Evolutionary conservation across 2,797 vertebrate genomes (phyloP), one percentile per base, ranked within the genome.

Genomic region (Columba guinea): DNA sequence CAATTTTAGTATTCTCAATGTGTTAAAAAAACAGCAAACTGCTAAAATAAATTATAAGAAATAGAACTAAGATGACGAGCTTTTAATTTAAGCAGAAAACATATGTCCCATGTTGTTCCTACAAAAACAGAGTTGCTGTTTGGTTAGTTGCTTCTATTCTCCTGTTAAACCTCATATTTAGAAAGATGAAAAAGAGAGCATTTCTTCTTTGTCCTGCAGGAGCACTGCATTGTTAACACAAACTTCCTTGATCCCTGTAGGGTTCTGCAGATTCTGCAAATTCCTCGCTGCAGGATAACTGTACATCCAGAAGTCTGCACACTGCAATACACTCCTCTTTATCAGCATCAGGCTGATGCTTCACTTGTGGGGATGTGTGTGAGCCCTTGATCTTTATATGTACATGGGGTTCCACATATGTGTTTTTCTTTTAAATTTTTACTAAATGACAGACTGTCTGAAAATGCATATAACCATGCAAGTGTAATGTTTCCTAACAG

Each of bases 221-320:
- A 87, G 34, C 51, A 64, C 32, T 70, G 52, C 60, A 27, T 5
- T 86, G 79, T 86, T 87, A 93, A 90, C 53, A 82, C 60, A 60
- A 93, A 87, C 24, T 52, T 89, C 80, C 86, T 96, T 83, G 90
- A 94, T 96, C 94, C 84, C 77, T 70, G 56, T 83, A 89, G 88
- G 77, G n/a, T 80, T 88, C 86, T 96, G 91, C 88, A 96, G 84
- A 96, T 95, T 94, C 95, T 96, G 90, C 95, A 93, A 64, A 96
- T 96, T 90, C 91, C 90, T 96, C 95, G 4, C 94, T 89, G 95
- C 91, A 92, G 95, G 94, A 27, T 60, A 90, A 77, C 80, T 49
- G 44, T 37, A 44, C 52, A 79, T 56, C 59, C 52, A 90, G 88
- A 37, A 83, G 63, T 27, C 67, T 51, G 49, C 65, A 28, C 7